Base-by-base conservation (phyloP, 2,797 vertebrate genomes). In the Epinephelus malabaricus region DNA sequence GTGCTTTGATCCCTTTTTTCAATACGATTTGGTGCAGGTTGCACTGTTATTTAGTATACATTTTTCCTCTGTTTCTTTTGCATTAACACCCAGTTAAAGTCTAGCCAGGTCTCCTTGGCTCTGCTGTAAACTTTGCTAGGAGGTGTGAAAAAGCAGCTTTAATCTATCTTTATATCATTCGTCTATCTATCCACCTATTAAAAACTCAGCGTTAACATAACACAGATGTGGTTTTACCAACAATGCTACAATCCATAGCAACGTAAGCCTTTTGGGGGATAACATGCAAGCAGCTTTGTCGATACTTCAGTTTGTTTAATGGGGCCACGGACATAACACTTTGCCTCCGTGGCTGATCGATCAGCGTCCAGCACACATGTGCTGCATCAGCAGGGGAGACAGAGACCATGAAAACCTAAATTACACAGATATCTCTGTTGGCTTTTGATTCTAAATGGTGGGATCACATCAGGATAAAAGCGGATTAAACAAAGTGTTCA, bases 251-350 rank as follows among this genome's bases (percentile, higher is more conserved):
- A 11, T 71, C 40, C 45, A 64, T 58, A 34, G 58, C 54, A 68
- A 53, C 30, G 19, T 56, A 54, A 30, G 18, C 9, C 58, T 62
- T 25, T 53, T 10, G 14, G 49, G 40, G 58, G 43, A 78, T 59
- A 87, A 74, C 21, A 30, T 64, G 63, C 40, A 38, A 83, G 50
- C 65, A 15, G 38, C 46, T 67, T 46, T 60, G 83, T 91, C 86
- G 78, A 92, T 92, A 91, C 72, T 69, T 82, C 23, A 67, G 79
- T 78, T 71, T 83, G 82, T 82, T 85, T 83, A 88, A 89, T 88
- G 69, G 75, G 84, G 87, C 71, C 76, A 65, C 58, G 77, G 88
- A 90, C 83, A 66, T 73, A 78, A 85, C 69, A 81, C 88, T 84
- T 86, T 83, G 84, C 81, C 67, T 84, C 66, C 51, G 73, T 27